Base-by-base conservation (phyloP, 2,888 invertebrate species). In the Tanypteryx hageni region DNA sequence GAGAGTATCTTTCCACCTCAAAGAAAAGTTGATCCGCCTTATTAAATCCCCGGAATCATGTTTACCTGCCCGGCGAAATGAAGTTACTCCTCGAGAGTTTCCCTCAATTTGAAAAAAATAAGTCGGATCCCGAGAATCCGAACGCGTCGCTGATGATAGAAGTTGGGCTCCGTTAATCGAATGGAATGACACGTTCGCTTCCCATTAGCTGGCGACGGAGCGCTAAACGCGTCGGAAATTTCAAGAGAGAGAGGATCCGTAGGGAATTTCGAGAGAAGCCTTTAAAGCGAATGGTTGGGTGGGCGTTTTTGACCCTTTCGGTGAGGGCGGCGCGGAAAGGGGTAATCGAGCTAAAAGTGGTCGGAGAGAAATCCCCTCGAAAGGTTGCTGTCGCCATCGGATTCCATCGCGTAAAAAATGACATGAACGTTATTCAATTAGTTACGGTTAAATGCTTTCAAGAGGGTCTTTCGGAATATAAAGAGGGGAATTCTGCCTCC, bases 141-240 rank as follows among this genome's bases (percentile, higher is more conserved):
- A n/a, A n/a, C n/a, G 22, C 68, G 68, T 68, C 68, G 68, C n/a
- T n/a, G 64, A 7, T n/a, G 18, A 64, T 10, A n/a, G 10, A 64
- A n/a, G 7, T 7, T 64, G n/a, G 22, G 68, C 68, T 22, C n/a
- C 3, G 22, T 18, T 68, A 68, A 68, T 68, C 68, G 68, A 68
- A 68, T 68, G 68, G 68, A 68, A n/a, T 18, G 68, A 68, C 68
- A 68, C 68, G 68, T 68, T n/a, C 68, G 18, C 68, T 22, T 68
- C n/a, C 68, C 68, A 68, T 68, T 68, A 68, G 68, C 68, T 68
- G 18, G 18, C 68, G 68, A 68, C 68, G 68, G 68, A n/a, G 68
- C 68, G 68, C 22, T 68, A n/a, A 68, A 68, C 68, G 14, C 64
- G 10, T 7, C 14, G 68, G 68, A 68, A 68, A 68, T 68, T 68